Base-by-base conservation (phyloP, 2,113 vertebrate species). In the Perca schrenkii region DNA sequence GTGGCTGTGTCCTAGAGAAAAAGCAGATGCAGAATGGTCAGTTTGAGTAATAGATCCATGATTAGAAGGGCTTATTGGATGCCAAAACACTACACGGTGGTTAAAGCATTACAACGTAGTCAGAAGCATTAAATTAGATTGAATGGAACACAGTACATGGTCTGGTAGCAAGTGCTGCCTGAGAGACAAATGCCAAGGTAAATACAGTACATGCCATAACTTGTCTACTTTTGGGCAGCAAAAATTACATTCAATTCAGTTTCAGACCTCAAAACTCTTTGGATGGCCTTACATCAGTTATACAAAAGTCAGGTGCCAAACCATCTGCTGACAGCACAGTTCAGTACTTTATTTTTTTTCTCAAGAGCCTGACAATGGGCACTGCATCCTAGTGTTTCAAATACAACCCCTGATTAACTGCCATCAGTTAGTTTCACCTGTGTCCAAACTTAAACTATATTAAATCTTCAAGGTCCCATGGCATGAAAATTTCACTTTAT, bases 1-100 rank as follows among this genome's bases (percentile, higher is more conserved):
- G 96, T 1, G 96, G 96, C 79, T 97, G 98, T 11, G 95, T 96
- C 89, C 98, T 96, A n/a, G 25, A 56, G 15, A 77, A 60, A 79
- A 64, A 74, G 2, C 12, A 67, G 6, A 49, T 61, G 1, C 19
- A 22, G 4, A 1, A 61, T 3, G 40, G 56, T 31, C 17, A 21
- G 19, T 16, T 49, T 50, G 2, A 49, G 22, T 12, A 58, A 47
- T 2, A 28, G 15, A 7, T 28, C 12, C 19, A 15, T 34, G 46
- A 36, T 4, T 11, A 12, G 43, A 34, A 53, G 17, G 6, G 21
- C 7, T 40, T 56, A 22, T 11, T 16, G 8, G 49, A 19, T 52
- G 25, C 47, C 6, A 25, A 56, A 54, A 56, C 31, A 70, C 12
- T 1, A 21, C 21, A 46, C 21, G 3, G 10, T 43, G 2, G 40